Conservation (phyloP, 2,888 invertebrate species). For the Hirtodrosophila cameraria region DNA sequence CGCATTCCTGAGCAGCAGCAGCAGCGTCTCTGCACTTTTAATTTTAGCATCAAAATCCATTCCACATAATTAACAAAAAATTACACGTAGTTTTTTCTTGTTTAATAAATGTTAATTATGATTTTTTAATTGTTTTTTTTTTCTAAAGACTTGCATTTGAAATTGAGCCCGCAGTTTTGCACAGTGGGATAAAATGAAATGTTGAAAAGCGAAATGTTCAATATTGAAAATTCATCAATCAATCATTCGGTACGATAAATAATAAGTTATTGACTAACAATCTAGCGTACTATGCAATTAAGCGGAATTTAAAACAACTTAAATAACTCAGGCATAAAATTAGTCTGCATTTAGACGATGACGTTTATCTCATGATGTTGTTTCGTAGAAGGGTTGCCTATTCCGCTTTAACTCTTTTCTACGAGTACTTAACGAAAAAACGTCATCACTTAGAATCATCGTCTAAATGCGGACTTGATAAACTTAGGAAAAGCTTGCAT, state of each 20-base stretch:
- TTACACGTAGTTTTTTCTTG: slow-evolving; percentile 25
- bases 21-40: slow-evolving; percentile 7
- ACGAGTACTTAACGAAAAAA: too few relatives aligned
- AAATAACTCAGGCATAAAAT: too few relatives aligned
- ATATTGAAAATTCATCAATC: slow-evolving; percentile 7
- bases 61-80: slow-evolving; percentile 6
- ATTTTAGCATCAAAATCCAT: slow-evolving; percentile 17
- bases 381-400: too few relatives aligned
- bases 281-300: too few relatives aligned
- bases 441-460: too few relatives aligned
- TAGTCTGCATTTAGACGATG: too few relatives aligned
- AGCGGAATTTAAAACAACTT: too few relatives aligned
- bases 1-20: slow-evolving; percentile 1
- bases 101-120: slow-evolving; percentile 58
- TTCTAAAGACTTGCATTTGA: slow-evolving; percentile 40
- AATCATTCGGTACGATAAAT: neutral
- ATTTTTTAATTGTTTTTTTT: slow-evolving; percentile 66
- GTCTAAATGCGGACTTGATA: too few relatives aligned
- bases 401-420: too few relatives aligned
- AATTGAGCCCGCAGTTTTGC: slow-evolving; percentile 46
- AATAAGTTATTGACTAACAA: too few relatives aligned
- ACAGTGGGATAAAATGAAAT: slow-evolving; percentile 23
- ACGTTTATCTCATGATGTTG: too few relatives aligned
- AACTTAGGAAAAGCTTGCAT: too few relatives aligned
- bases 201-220: neutral